phyloP scores from a whole-genome alignment of 2,113 vertebrate genomes.

The Ceyx cyanopectus region DNA sequence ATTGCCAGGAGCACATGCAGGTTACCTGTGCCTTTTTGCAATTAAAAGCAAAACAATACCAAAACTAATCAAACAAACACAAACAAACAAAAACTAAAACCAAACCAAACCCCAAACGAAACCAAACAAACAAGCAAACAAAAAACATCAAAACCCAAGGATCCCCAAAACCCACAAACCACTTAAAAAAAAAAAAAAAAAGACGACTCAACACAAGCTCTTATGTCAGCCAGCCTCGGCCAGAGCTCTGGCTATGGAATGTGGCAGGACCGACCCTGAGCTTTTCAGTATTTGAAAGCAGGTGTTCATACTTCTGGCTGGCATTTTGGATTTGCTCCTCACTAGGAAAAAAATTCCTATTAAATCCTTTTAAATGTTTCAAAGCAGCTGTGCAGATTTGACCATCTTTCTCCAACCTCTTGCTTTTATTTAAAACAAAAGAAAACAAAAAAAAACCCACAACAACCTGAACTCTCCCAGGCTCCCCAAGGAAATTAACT shows the following conservation, averaged over 20 bases:
- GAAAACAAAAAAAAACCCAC: not conserved
- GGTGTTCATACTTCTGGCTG: not conserved
- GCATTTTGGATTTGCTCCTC: slow-evolving; percentile 3
- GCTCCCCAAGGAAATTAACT: slow-evolving; percentile 66
- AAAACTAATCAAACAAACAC: not conserved
- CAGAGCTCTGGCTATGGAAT: not conserved
- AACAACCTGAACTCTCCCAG: not conserved
- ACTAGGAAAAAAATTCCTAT: not conserved
- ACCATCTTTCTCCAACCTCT: not conserved
- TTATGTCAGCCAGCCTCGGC: not conserved
- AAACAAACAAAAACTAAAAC: not conserved
- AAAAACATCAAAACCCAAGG: not conserved
- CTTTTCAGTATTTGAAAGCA: slow-evolving; percentile 2
- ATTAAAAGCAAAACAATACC: not conserved
- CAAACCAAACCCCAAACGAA: too few species aligned
- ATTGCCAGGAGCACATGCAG: not conserved
- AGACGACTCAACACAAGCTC: not conserved
- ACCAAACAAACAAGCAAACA: too few species aligned
- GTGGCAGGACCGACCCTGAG: not conserved
- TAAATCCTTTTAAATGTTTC: not conserved
- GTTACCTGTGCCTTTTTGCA: not conserved
- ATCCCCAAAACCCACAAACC: not conserved
- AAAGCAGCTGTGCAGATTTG: not conserved
- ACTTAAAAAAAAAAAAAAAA: not conserved
- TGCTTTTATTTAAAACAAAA: not conserved